A percentile compares a stretch with the other conserved stretches of the same genome.
These are phyloP conservation scores for Lagria hirta DNA, from an alignment of 2,888 invertebrate genomes.

Conservation along the genomic window DNA sequence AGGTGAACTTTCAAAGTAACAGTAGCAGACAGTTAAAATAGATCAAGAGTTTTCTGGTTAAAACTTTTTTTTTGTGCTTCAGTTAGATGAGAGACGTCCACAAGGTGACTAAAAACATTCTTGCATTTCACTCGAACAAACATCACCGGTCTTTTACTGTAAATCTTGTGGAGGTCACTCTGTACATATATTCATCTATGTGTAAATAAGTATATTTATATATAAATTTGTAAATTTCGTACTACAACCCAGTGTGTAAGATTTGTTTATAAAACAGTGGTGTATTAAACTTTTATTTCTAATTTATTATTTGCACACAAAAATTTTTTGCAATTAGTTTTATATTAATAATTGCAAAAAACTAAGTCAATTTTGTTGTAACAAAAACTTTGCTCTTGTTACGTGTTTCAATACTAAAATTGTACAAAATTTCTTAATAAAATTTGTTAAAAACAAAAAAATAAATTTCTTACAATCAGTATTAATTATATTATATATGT, in stretches of 20 bases:
- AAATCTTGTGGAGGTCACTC: constrained; percentile 37
- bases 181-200: constrained; percentile 42
- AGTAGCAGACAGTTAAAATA: constrained; percentile 14
- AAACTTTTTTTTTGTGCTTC: constrained; percentile 18
- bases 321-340: constrained; percentile 31
- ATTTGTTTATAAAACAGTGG: constrained; percentile 33
- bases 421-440: constrained; percentile 49
- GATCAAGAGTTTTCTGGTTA: constrained; percentile 5
- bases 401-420: constrained; percentile 39
- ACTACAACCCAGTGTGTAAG: constrained; percentile 43
- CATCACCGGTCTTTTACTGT: constrained; percentile 10
- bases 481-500: constrained; percentile 42
- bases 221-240: constrained; percentile 50
- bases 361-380: constrained; percentile 21
- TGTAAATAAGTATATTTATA: constrained; percentile 49
- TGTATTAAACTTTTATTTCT: constrained; percentile 27
- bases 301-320: constrained; percentile 5
- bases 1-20: constrained; percentile 19
- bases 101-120: constrained; percentile 4
- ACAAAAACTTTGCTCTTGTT: constrained; percentile 30
- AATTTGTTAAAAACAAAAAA: constrained; percentile 40
- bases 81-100: constrained; percentile 4
- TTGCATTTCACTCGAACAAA: neutral
- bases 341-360: constrained; percentile 29
- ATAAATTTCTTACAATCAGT: constrained; percentile 46